Conservation (phyloP, 23 tunicate genomes). For the Styela plicata region DNA sequence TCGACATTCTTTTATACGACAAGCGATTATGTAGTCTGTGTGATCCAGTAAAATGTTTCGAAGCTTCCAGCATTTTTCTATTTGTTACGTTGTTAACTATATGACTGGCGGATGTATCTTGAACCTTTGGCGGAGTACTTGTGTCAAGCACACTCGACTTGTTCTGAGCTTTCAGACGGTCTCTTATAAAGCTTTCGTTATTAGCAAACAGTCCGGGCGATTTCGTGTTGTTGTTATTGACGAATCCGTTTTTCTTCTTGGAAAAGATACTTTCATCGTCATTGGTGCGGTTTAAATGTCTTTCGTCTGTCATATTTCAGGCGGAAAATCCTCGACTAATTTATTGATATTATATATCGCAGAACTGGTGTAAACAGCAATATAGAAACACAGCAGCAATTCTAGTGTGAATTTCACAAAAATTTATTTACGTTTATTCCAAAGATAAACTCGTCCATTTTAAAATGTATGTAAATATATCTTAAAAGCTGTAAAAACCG, state of each 20-base stretch:
- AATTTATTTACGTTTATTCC: too few relatives aligned
- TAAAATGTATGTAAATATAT: too few relatives aligned
- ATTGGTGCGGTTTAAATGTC: neutral
- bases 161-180: neutral
- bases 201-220: neutral
- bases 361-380: too few relatives aligned
- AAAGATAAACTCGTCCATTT: too few relatives aligned
- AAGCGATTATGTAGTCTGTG: neutral
- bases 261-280: neutral
- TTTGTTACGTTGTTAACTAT: neutral
- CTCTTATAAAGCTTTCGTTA: neutral
- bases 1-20: neutral
- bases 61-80: neutral
- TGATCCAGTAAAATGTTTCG: neutral
- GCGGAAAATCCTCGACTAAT: neutral
- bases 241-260: neutral
- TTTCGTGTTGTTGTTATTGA: neutral
- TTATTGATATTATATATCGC: neutral
- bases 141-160: neutral
- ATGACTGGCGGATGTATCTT: neutral
- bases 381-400: too few relatives aligned
- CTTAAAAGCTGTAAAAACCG: too few relatives aligned
- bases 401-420: too few relatives aligned
- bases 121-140: neutral
- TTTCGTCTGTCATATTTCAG: neutral